Conservation (phyloP, 2,113 vertebrate species). For the Pangasianodon hypophthalmus region DNA sequence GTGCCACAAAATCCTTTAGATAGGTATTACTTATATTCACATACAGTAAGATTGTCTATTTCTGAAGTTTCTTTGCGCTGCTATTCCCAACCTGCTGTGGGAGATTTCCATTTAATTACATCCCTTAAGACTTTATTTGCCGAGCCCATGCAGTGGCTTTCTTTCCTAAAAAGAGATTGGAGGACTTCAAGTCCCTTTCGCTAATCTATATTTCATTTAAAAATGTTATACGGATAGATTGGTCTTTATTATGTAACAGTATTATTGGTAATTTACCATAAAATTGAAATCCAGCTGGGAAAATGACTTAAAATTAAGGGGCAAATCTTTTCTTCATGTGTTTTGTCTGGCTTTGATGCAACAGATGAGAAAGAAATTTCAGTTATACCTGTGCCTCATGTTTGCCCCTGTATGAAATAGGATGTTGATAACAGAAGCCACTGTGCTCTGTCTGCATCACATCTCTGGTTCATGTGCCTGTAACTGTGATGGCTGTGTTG, state of each 20-base stretch:
- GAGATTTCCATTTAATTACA: conserved; percentile 37
- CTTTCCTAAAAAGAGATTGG: background rate
- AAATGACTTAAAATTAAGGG: background rate
- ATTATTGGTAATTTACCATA: conserved; percentile 20
- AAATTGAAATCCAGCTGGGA: conserved; percentile 15
- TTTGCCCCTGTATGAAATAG: conserved; percentile 53
- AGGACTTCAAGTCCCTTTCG: conserved; percentile 37
- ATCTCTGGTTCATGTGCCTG: conserved; percentile 73
- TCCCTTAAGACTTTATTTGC: conserved; percentile 41
- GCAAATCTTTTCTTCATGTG: background rate
- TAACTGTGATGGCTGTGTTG: conserved; percentile 73
- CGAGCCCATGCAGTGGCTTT: background rate
- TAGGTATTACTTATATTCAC: conserved; percentile 16
- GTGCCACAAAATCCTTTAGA: conserved; percentile 27
- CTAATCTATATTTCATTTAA: conserved; percentile 11
- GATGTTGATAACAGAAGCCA: conserved; percentile 61
- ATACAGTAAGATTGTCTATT: conserved; percentile 27
- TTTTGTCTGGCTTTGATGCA: background rate
- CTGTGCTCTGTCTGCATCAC: conserved; percentile 58
- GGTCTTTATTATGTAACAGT: conserved; percentile 14
- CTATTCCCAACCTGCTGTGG: conserved; percentile 38
- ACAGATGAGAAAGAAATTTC: background rate
- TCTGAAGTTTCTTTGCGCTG: conserved; percentile 40
- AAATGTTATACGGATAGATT: conserved; percentile 16
- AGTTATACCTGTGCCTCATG: background rate